Base-by-base conservation (phyloP, 2,113 vertebrate species). In the Fregetta grallaria region DNA sequence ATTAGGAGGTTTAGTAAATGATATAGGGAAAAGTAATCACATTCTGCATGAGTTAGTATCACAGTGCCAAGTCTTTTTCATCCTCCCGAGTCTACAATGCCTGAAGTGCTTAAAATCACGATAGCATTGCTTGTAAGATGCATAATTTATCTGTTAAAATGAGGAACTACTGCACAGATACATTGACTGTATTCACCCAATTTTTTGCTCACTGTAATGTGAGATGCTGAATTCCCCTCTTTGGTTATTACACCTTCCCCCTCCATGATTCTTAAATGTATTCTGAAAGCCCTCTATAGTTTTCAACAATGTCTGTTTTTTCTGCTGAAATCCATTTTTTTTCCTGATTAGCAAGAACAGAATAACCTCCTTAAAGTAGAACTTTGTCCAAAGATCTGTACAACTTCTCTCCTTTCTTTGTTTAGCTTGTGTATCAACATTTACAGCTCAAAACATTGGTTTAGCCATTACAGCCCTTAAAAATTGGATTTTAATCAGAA, bases 331-430 rank as follows among this genome's bases (percentile, higher is more conserved):
- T 61, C 6, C 2, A 1, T 84, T 66, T 21, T 94, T 93, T 96
- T 94, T 91, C 73, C 84, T 88, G n/a, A 95, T 95, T 36, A 96
- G 61, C 53, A 80, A 68, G 68, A 93, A 58, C 50, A 74, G 83
- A 84, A 70, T 85, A 92, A 72, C 50, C 52, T 63, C 40, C 13
- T 93, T 32, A 74, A 95, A 91, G 50, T 91, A 42, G 89, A 97
- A 59, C 66, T 97, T 72, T 95, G 85, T 44, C 63, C 44, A 23
- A 91, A 94, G 95, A 61, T 86, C 20, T 76, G 26, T 27, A 14
- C 38, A 76, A 4, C 40, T 59, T 70, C 3, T 53, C 8, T 56
- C 15, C 8, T 38, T 83, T 78, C 17, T 58, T 21, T 67, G 10
- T 70, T 58, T 45, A 44, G 13, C 11, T 89, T 38, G 9, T 47